These are phyloP conservation scores for Nanorana parkeri DNA, from an alignment of 2,113 vertebrate genomes.

Conservation along the genomic window DNA sequence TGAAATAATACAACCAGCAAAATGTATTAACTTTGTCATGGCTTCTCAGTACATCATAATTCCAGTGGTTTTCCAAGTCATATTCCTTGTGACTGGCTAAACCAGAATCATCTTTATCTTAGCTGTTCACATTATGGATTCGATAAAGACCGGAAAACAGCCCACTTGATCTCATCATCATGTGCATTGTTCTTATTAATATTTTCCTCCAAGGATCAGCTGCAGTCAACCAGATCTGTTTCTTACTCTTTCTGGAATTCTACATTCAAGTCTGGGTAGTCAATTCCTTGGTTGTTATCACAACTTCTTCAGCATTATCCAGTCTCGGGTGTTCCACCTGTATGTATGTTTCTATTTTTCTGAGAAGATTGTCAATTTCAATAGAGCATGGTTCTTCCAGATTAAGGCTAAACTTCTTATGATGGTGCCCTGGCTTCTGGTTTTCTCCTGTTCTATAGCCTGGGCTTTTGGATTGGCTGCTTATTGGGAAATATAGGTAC, in stretches of 20 bases:
- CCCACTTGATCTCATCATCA: conserved; percentile 49
- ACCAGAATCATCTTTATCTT: conserved; percentile 54
- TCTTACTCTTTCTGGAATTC: neutral
- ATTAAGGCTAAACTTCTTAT: conserved; percentile 4
- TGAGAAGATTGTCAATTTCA: conserved; percentile 22
- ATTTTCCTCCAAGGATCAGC: conserved; percentile 55
- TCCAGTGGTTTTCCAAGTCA: neutral
- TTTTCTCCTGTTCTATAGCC: neutral
- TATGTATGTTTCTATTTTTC: conserved; percentile 26
- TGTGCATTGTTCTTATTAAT: conserved; percentile 56
- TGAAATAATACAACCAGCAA: no score
- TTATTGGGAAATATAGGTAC: conserved; percentile 22
- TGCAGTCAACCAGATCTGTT: conserved; percentile 41
- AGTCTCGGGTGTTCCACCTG: conserved; percentile 30
- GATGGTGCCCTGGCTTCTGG: neutral
- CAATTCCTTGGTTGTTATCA: neutral
- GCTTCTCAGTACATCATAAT: neutral
- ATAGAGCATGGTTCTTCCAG: neutral
- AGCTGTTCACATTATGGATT: conserved; percentile 27
- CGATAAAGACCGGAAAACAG: conserved; percentile 53
- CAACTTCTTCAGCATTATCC: neutral
- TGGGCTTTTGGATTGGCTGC: neutral
- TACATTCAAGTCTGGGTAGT: conserved; percentile 5
- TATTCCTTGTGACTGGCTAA: neutral
- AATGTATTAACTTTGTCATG: neutral